phyloP scores from a whole-genome alignment of 2,888 invertebrate species.

The Lagria hirta region DNA sequence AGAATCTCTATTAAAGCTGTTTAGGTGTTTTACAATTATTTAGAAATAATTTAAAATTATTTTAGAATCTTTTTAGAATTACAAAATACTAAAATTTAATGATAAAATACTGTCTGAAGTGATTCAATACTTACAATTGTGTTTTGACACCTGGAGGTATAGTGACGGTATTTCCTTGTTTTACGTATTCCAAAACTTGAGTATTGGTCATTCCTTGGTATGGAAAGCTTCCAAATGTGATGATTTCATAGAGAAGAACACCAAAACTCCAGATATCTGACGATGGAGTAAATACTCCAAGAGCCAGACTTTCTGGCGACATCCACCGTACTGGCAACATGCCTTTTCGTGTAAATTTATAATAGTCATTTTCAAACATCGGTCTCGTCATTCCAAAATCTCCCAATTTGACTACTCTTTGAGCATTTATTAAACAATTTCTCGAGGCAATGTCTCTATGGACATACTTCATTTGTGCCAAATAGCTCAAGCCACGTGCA shows the following conservation, averaged over 20 bases:
- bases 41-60: no score
- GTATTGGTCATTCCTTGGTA: constrained; percentile 85
- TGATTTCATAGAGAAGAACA: constrained; percentile 82
- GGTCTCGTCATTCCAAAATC: constrained; percentile 93
- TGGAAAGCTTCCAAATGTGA: constrained; percentile 89
- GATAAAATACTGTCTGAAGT: no score
- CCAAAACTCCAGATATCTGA: constrained; percentile 93
- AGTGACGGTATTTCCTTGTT: constrained; percentile 69
- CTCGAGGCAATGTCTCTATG: constrained; percentile 83
- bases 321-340: constrained; percentile 65
- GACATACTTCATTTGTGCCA: constrained; percentile 82
- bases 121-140: constrained; percentile 68
- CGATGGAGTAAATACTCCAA: constrained; percentile 81
- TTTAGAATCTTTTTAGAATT: constrained; percentile 6
- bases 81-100: constrained; percentile 3
- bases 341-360: constrained; percentile 78
- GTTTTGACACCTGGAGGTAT: constrained; percentile 79
- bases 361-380: constrained; percentile 86
- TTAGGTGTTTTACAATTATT: no score
- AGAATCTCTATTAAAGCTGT: no score
- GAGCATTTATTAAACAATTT: constrained; percentile 71
- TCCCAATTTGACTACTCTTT: constrained; percentile 74
- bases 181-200: constrained; percentile 80
- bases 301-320: constrained; percentile 83
- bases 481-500: constrained; percentile 80